Evolutionary conservation across 1,140 invertebrate species (phyloP).

Genomic region (Armadillidium nasatum): DNA sequence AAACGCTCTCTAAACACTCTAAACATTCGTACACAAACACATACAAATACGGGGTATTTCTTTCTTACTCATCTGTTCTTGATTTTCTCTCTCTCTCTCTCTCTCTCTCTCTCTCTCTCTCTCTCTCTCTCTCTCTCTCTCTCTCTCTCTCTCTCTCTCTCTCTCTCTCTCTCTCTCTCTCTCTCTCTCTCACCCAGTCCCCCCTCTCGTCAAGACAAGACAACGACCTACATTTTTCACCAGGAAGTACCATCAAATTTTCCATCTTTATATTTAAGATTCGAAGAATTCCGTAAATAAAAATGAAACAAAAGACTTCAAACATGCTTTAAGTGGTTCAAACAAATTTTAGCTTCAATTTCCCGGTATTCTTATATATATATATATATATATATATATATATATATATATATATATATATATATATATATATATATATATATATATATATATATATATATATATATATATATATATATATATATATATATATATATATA

Average conservation of each 20-base stretch:
- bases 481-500: background rate
- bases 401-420: constrained; percentile 6
- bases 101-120: background rate
- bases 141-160: background rate
- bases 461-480: background rate
- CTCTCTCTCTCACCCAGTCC: background rate
- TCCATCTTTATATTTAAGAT: background rate
- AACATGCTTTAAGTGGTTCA: too few species aligned
- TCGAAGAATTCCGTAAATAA: background rate
- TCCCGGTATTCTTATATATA: background rate
- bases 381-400: constrained; percentile 9
- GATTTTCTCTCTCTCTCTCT: background rate
- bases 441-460: constrained; percentile 20
- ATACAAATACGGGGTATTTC: too few species aligned
- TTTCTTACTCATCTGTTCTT: too few species aligned
- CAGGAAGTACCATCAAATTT: constrained; percentile 1
- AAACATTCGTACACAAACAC: too few species aligned
- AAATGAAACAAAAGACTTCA: background rate
- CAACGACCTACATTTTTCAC: background rate
- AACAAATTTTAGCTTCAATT: background rate
- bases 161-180: background rate
- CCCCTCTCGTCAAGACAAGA: background rate
- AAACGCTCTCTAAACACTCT: too few species aligned
- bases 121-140: background rate
- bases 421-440: constrained; percentile 18